Percentiles rank a stretch among this genome's conserved stretches.
phyloP scores from a whole-genome alignment of 2,113 vertebrate genomes.

The Lophius piscatorius region DNA sequence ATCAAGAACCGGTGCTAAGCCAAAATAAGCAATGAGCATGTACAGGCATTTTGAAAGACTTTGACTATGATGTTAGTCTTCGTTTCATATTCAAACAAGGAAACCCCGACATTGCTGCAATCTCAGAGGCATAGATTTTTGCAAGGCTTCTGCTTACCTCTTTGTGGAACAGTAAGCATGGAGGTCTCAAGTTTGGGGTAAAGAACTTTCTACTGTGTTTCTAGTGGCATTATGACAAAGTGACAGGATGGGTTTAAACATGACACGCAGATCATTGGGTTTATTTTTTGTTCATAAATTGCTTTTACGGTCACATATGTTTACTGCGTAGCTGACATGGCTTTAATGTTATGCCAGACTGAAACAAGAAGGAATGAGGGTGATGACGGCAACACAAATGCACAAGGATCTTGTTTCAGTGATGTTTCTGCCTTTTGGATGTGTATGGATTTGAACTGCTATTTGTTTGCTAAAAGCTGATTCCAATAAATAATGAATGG shows the following conservation, averaged over 20 bases:
- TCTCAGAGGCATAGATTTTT: conserved; percentile 62
- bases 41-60: conserved; percentile 37
- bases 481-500: conserved; percentile 73
- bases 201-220: conserved; percentile 56
- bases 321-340: conserved; percentile 20
- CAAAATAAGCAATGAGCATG: conserved; percentile 45
- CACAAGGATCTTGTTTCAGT: conserved; percentile 57
- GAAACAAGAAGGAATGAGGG: conserved; percentile 22
- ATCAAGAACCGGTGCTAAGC: conserved; percentile 18
- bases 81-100: conserved; percentile 47
- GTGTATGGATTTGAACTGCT: conserved; percentile 55
- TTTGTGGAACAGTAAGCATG: conserved; percentile 28
- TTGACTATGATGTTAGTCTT: conserved; percentile 19
- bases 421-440: conserved; percentile 62
- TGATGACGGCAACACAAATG: conserved; percentile 37
- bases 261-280: conserved; percentile 10
- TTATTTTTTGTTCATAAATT: conserved; percentile 46
- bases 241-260: conserved; percentile 32
- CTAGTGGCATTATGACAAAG: conserved; percentile 29
- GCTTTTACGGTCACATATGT: conserved; percentile 19
- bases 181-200: conserved; percentile 23
- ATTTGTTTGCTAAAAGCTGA: conserved; percentile 72
- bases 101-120: conserved; percentile 30
- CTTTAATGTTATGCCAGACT: conserved; percentile 26
- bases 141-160: conserved; percentile 36